Evolutionary conservation across 1,140 invertebrate genomes (phyloP).

Genomic region (Leptopilina clavipes): DNA sequence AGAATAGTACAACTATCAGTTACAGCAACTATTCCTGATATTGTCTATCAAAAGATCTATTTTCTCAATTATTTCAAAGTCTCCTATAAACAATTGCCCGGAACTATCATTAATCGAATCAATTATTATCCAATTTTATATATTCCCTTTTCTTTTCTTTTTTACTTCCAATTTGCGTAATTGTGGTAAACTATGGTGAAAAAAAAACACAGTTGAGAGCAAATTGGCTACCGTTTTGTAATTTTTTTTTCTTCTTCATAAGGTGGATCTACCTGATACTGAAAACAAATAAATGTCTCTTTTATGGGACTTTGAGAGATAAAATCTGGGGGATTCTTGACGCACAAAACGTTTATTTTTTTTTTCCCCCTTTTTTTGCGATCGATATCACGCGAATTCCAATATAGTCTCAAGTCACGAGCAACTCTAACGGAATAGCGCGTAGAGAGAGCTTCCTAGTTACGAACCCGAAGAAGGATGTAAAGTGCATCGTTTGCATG

Average conservation of each 20-base stretch:
- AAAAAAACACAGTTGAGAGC: not conserved
- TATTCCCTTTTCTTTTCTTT: too few relatives aligned
- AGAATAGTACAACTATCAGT: too few relatives aligned
- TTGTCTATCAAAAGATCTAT: too few relatives aligned
- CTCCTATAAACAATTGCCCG: too few relatives aligned
- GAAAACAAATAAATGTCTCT: conserved; percentile 37
- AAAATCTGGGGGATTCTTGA: conserved; percentile 22
- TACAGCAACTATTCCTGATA: too few relatives aligned
- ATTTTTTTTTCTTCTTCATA: not conserved
- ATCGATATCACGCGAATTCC: conserved; percentile 42
- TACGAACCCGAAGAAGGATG: conserved; percentile 32
- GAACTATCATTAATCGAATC: too few relatives aligned
- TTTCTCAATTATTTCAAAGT: too few relatives aligned
- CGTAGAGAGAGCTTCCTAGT: conserved; percentile 32
- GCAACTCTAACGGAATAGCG: conserved; percentile 36
- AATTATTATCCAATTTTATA: too few relatives aligned
- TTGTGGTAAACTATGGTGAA: too few relatives aligned
- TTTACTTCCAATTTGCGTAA: too few relatives aligned
- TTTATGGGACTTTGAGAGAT: not conserved
- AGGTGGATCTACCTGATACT: not conserved
- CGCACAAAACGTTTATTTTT: not conserved
- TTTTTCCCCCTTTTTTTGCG: conserved; percentile 29
- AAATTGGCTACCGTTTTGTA: not conserved
- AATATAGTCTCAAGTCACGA: conserved; percentile 42
- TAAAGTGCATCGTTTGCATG: conserved; percentile 47